Conservation (phyloP, 1,140 invertebrate genomes). For the Pseudomyrmex concolor region DNA sequence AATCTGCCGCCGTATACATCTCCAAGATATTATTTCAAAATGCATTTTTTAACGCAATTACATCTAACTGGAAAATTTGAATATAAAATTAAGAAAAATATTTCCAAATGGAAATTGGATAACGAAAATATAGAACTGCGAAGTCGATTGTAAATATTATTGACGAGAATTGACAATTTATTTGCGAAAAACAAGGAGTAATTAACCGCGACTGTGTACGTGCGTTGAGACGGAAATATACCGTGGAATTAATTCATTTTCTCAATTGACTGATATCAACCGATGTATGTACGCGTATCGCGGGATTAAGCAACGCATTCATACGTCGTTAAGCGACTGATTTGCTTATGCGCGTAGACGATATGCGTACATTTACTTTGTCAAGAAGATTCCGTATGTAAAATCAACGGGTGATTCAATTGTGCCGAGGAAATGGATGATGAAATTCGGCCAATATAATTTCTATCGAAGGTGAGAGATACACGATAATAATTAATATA, state of each 20-base stretch:
- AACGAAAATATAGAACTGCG: background rate
- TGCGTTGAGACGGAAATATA: constrained; percentile 38
- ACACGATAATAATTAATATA: constrained; percentile 39
- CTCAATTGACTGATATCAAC: constrained; percentile 38
- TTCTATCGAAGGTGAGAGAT: constrained; percentile 19
- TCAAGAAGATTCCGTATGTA: constrained; percentile 53
- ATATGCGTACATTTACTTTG: constrained; percentile 48
- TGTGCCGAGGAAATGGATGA: constrained; percentile 37
- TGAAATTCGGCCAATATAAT: constrained; percentile 36
- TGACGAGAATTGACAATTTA: constrained; percentile 8
- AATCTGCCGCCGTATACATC: constrained; percentile 3
- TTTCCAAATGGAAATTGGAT: constrained; percentile 32
- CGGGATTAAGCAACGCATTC: constrained; percentile 55
- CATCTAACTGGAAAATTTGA: background rate
- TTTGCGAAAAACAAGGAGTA: constrained; percentile 25
- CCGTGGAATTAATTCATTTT: constrained; percentile 33
- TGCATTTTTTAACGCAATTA: background rate
- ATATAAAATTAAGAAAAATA: constrained; percentile 11
- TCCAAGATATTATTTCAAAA: constrained; percentile 25
- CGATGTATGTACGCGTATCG: constrained; percentile 21
- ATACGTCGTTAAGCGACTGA: constrained; percentile 50
- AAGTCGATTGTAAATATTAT: background rate
- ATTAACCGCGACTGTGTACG: constrained; percentile 15
- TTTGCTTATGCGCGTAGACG: constrained; percentile 29
- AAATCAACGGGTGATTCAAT: constrained; percentile 59